Evolutionary conservation across 2,113 vertebrate genomes (phyloP), one percentile per base, ranked within the genome.

Genomic region (Seriola dumerili): DNA sequence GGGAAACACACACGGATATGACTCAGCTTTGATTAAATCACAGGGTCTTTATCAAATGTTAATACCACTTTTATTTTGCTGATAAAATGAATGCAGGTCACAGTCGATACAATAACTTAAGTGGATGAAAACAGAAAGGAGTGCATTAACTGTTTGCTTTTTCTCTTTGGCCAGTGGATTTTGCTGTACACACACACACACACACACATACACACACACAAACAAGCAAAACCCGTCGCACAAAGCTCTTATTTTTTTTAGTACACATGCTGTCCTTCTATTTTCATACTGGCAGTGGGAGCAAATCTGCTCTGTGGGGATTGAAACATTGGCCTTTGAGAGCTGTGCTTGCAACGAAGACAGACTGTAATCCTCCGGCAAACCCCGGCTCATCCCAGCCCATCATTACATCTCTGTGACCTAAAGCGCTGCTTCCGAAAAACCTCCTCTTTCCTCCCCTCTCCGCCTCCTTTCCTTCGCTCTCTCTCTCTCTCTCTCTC

Each of bases 401-500:
- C 85, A 91, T 92, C 86, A 91, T 89, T 91, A 89, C 88, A 87
- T 90, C 86, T 86, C 75, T 21, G 38, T 90, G 91, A 93, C 90
- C 85, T 84, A 29, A 44, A 89, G 84, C 68, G 36, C 81, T 36
- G 73, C 87, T 86, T 80, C 62, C 68, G 29, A 82, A 74, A 52
- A 48, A 34, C 65, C 0, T 14, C 19, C 14, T 44, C 38, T 29
- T 48, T 74, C 64, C 74, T 69, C 61, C 85, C 54, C 40, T 72
- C 66, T 52, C 34, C 62, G 80, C 54, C 46, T 73, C 67, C 34
- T 42, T 42, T 72, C 67, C 76, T 69, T 46, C 4, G 10, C 38
- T 70, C 32, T 29, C 14, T 21, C n/a, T n/a, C n/a, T n/a, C n/a
- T n/a, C n/a, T n/a, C n/a, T 65, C 85, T 54, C 44, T 52, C 34